A percentile compares a stretch with the other conserved stretches of the same genome.
Conservation (phyloP, 35 echinoderm and acorn worm genomes). For the Ptychodera flava region DNA sequence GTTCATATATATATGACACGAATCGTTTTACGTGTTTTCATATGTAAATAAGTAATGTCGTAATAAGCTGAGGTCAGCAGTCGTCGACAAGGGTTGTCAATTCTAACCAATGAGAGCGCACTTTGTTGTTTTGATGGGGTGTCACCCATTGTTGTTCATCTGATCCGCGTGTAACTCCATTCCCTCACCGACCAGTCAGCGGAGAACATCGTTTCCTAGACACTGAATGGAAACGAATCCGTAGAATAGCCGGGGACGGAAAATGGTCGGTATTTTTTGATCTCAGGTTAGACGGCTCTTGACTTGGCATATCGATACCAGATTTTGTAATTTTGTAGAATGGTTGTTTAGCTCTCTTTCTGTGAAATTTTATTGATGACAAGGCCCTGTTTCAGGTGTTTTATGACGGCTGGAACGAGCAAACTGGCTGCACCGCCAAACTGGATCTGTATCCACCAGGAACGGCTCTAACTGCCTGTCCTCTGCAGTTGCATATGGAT, state of each 20-base stretch:
- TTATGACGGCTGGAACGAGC: not conserved
- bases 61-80: not conserved
- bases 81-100: not conserved
- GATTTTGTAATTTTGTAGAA: not conserved
- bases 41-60: not conserved
- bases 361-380: not conserved
- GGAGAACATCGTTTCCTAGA: not conserved
- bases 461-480: not conserved
- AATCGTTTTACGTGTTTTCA: not conserved
- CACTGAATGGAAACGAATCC: not conserved
- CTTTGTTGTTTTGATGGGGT: not conserved
- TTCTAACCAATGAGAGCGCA: not conserved
- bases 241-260: not conserved
- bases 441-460: not conserved
- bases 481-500: not conserved
- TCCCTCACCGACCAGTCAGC: not conserved
- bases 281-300: not conserved
- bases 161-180: not conserved
- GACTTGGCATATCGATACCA: not conserved
- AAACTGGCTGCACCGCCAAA: not conserved
- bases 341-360: not conserved
- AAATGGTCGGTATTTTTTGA: not conserved
- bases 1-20: not conserved
- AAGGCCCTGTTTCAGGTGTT: not conserved
- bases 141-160: not conserved